Evolutionary conservation across 1,140 invertebrate genomes (phyloP), one percentile per base, ranked within the genome.

Genomic region (Coelopa frigida): DNA sequence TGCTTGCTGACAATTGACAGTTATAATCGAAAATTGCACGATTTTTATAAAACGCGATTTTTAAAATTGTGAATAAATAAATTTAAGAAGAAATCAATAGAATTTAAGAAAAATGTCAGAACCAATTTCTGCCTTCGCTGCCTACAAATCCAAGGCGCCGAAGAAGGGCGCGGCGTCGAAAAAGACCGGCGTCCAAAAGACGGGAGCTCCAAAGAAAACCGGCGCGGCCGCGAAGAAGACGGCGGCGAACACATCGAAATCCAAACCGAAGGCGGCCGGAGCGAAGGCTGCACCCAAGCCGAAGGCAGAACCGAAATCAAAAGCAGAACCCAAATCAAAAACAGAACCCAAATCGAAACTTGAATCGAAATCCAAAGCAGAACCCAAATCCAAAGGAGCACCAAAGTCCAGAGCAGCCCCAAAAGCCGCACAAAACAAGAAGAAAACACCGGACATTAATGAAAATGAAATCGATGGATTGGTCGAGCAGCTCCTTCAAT

Each of bases 101-200:
- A 14, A 29, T 43, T 43, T 48, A 29, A 42, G n/a, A n/a, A n/a
- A 14, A 1, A 53, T 47, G 32, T 38, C 39, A n/a, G n/a, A n/a
- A 2, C 17, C 49, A 12, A 1, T 51, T 24, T 50, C 51, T 44
- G 51, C 51, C 11, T 51, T 42, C 27, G 18, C 23, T 6, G 51
- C 44, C 5, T 53, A 53, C 18, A 21, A 24, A 36, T 8, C 5
- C 38, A 43, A 23, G 12, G 32, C 22, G n/a, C 11, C 11, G 17
- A 47, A 47, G 38, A 20, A 8, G 37, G 12, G 3, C 6, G 46
- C 3, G n/a, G 18, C n/a, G n/a, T n/a, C 32, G 40, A 48, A 31
- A 31, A 23, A 17, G 11, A 10, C 29, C n/a, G 26, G 7, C 6
- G 8, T 15, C 14, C 7, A 15, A 36, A 36, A 36, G 33, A 6